phyloP scores from a whole-genome alignment of 2,888 invertebrate species.

The Philonicus albiceps region DNA sequence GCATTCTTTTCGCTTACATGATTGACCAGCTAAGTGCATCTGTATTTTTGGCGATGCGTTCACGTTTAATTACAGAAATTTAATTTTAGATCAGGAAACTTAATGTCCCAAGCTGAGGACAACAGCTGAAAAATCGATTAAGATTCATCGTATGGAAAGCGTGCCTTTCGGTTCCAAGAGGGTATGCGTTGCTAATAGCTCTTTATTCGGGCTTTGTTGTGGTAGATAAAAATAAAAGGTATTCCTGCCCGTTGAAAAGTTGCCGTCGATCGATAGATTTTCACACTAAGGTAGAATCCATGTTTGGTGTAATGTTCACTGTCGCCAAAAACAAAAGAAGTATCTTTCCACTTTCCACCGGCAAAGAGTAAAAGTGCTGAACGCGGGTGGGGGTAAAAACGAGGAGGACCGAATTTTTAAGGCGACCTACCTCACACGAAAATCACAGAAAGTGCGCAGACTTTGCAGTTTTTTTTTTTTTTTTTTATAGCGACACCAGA shows the following conservation, averaged over 20 bases:
- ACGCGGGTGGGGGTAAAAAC: neutral
- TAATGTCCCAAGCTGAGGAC: neutral
- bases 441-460: neutral
- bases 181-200: neutral
- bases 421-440: neutral
- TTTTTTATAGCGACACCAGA: neutral
- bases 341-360: neutral
- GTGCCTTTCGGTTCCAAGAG: neutral
- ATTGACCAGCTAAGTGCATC: neutral
- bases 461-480: neutral
- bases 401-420: neutral
- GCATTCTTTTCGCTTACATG: neutral
- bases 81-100: neutral
- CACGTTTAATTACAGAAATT: neutral
- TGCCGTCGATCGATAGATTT: neutral
- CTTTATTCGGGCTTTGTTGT: neutral
- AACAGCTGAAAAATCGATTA: slow-evolving; percentile 8
- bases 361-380: neutral
- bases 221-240: neutral
- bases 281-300: neutral
- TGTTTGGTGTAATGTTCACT: neutral
- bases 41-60: neutral
- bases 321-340: neutral
- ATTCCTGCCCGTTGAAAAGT: neutral
- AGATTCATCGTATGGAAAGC: neutral